A percentile compares a stretch with the other conserved stretches of the same genome.
These are phyloP conservation scores for Caenorhabditis becei DNA, from an alignment of 2,888 invertebrate genomes.

Conservation along the genomic window DNA sequence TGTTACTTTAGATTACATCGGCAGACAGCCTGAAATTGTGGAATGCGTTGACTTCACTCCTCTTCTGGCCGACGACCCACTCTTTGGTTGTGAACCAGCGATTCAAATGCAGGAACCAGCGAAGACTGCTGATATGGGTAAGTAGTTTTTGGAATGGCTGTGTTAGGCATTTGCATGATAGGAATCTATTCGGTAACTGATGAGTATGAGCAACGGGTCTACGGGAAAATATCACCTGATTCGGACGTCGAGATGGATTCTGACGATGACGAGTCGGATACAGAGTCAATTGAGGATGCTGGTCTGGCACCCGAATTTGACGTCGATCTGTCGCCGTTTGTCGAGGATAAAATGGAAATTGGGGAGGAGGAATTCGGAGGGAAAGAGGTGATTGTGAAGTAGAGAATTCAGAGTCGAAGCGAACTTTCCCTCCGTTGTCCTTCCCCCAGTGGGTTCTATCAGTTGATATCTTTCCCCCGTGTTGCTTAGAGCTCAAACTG, in stretches of 20 bases:
- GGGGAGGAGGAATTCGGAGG: conserved; percentile 46
- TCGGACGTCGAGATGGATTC: conserved; percentile 5
- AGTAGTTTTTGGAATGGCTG: conserved; percentile 2
- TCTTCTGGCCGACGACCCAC: conserved; percentile 62
- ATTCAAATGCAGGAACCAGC: conserved; percentile 16
- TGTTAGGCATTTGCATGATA: conserved; percentile 19
- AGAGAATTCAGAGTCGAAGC: neutral
- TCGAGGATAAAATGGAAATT: conserved; percentile 21
- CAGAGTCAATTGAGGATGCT: conserved; percentile 49
- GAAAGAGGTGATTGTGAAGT: conserved; percentile 11
- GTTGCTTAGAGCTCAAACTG: conserved; percentile 11
- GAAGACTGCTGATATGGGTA: conserved; percentile 49
- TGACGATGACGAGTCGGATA: conserved; percentile 36
- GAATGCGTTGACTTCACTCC: conserved; percentile 78
- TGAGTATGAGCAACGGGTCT: conserved; percentile 60
- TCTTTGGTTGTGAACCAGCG: conserved; percentile 24
- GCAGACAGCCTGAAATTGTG: conserved; percentile 77
- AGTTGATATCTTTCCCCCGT: conserved; percentile 7
- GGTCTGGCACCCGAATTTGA: conserved; percentile 58
- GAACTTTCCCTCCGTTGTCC: conserved; percentile 62
- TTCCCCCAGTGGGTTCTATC: neutral
- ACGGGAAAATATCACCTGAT: conserved; percentile 35
- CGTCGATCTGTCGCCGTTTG: conserved; percentile 46
- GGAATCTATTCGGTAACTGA: conserved; percentile 62
- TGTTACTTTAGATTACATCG: conserved; percentile 75